Evolutionary conservation across 2,797 vertebrate species (phyloP), one percentile per base, ranked within the genome.

Genomic region (Champsocephalus gunnari): DNA sequence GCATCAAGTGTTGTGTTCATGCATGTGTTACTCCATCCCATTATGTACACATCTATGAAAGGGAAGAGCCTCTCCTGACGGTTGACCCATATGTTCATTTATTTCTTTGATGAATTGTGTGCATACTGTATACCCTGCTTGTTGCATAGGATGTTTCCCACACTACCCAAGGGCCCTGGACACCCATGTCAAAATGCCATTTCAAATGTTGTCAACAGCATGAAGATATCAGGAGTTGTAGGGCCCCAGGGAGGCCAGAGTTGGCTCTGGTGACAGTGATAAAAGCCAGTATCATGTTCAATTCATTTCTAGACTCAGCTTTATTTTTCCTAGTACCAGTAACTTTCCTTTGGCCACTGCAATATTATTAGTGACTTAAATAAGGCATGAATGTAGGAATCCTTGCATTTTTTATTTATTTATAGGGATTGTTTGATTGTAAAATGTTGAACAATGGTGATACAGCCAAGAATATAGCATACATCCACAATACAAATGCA

Each of bases 131-230:
- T 38, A 61, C 45, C 32, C 28, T 54, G 32, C 32, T 61, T 21
- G 51, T 43, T 43, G 62, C 44, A 28, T 54, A 9, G 49, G 34
- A 38, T 7, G 53, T 60, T 67, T 74, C 58, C 34, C 50, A 48
- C 41, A 73, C 51, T 59, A 60, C 61, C 66, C 61, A 32, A 34
- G 12, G 63, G 66, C 60, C 32, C 17, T 19, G 51, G 71, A 66
- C 54, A 17, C 53, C 69, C 61, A 71, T 77, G 73, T 83, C 78
- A 80, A 75, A 74, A 44, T 54, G 64, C 58, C 67, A 68, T 77
- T 75, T 58, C 54, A 74, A 77, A 81, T 77, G 71, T 49, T 75
- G 78, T 84, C 68, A 75, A 47, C 48, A 53, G 59, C 82, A 72
- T 75, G 79, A 79, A 54, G 74, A 80, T 14, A 58, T 57, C 53